Base-by-base conservation (phyloP, 1,140 invertebrate genomes). In the Drosophila virilis region DNA sequence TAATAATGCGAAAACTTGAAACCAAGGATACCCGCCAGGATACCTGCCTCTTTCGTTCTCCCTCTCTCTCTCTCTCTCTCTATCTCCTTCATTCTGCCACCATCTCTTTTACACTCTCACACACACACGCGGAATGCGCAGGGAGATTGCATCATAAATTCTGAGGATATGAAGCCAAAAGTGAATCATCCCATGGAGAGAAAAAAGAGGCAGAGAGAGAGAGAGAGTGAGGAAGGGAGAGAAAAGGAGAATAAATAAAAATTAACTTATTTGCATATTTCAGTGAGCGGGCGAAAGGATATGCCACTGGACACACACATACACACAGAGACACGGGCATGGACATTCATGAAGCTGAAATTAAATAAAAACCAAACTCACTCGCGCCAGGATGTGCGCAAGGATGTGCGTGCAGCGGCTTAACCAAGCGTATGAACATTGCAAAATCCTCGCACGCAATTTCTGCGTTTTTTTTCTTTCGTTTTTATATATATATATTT, bases 211-310 rank as follows among this genome's bases (percentile, higher is more conserved):
- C 17, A 51, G 61, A 9, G 43, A 22, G 10, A 22, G 12, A 22
- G 12, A 65, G 12, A 52, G 60, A 22, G 33, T 40, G 61, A 54
- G 48, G 72, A n/a, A 42, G 76, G 35, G 69, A 51, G 68, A 51
- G 50, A 61, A 74, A 68, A 65, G 50, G 28, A 88, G 74, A 83
- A 79, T 69, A 85, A 85, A 85, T 85, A 85, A 82, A 82, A 86
- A 86, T 88, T 88, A 88, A 83, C 79, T 78, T 81, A 86, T 86
- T 86, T 86, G 79, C 83, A 88, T 83, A 83, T 88, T 86, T 83
- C 66, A 88, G 72, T 69, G 42, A 70, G 76, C 79, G 82, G 78
- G 70, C 67, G 66, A 82, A 78, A 86, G 75, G 82, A 81, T 71
- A 76, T 43, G 72, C 46, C 28, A n/a, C 64, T 51, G 73, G 77